Conservation (phyloP, 2,888 invertebrate species). For the Acanthoscelides obtectus region DNA sequence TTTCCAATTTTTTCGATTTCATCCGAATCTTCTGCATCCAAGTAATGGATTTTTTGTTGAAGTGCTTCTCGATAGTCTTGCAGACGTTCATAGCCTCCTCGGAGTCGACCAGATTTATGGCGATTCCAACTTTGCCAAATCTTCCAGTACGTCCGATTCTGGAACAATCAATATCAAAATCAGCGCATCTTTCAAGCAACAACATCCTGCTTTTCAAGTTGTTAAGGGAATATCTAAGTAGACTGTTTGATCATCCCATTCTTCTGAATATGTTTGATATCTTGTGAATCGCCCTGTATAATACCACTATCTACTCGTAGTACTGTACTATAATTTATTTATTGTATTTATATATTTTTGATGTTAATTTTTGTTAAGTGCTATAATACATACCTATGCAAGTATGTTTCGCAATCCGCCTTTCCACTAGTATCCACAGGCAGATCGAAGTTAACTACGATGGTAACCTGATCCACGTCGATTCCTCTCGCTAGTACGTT, state of each 20-base stretch:
- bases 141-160: slow-evolving; percentile 96
- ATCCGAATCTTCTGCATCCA: slow-evolving; percentile 88
- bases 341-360: too few species aligned
- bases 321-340: too few species aligned
- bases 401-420: slow-evolving; percentile 95
- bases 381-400: slow-evolving; percentile 58
- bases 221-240: too few species aligned
- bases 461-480: slow-evolving; percentile 95
- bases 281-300: too few species aligned
- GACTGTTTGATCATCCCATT: too few species aligned
- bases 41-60: slow-evolving; percentile 75
- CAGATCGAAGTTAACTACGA: slow-evolving; percentile 97
- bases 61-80: slow-evolving; percentile 79
- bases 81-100: slow-evolving; percentile 67
- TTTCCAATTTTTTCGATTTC: slow-evolving; percentile 86
- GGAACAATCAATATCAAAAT: neutral
- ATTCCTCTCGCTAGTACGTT: slow-evolving; percentile 87
- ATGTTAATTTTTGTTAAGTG: too few species aligned
- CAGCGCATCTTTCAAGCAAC: too few species aligned
- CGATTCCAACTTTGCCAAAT: slow-evolving; percentile 95
- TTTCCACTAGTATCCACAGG: slow-evolving; percentile 76
- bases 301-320: too few species aligned
- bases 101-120: slow-evolving; percentile 92
- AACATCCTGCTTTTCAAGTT: too few species aligned
- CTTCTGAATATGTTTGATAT: too few species aligned